Evolutionary conservation across 2,888 invertebrate species (phyloP).

Genomic region (Entomobrya proxima): DNA sequence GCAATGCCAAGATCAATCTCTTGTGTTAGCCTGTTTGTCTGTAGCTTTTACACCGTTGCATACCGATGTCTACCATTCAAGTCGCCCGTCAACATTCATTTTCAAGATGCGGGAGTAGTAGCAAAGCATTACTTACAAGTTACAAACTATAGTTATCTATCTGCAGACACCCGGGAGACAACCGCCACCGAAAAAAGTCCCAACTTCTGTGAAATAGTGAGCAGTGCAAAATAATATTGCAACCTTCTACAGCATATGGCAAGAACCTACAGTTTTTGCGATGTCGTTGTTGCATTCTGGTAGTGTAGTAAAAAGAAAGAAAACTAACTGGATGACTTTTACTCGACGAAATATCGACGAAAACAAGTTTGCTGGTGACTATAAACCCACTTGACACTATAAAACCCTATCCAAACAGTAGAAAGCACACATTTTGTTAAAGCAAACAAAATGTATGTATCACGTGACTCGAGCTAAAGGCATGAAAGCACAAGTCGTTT

Average conservation of each 20-base stretch:
- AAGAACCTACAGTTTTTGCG: background rate
- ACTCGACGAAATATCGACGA: background rate
- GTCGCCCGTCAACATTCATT: constrained; percentile 33
- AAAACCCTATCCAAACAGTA: too few relatives aligned
- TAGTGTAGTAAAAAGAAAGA: background rate
- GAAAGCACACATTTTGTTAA: too few relatives aligned
- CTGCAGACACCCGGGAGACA: constrained; percentile 51
- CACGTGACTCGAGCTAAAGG: constrained; percentile 1
- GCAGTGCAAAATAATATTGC: constrained; percentile 27
- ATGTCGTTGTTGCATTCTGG: too few relatives aligned
- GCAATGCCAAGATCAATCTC: constrained; percentile 46
- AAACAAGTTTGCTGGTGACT: constrained; percentile 5
- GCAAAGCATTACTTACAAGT: constrained; percentile 22
- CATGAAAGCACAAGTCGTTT: background rate
- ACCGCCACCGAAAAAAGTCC: constrained; percentile 14
- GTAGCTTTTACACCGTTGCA: background rate
- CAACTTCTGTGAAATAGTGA: background rate
- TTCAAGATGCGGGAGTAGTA: background rate
- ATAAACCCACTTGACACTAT: too few relatives aligned
- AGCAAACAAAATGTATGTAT: background rate
- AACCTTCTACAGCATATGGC: background rate
- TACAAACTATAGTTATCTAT: constrained; percentile 12
- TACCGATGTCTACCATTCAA: background rate
- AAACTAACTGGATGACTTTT: constrained; percentile 20
- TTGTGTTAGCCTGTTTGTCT: background rate